These are phyloP conservation scores for Thereva unica DNA, from an alignment of 2,888 invertebrate genomes.

Conservation along the genomic window DNA sequence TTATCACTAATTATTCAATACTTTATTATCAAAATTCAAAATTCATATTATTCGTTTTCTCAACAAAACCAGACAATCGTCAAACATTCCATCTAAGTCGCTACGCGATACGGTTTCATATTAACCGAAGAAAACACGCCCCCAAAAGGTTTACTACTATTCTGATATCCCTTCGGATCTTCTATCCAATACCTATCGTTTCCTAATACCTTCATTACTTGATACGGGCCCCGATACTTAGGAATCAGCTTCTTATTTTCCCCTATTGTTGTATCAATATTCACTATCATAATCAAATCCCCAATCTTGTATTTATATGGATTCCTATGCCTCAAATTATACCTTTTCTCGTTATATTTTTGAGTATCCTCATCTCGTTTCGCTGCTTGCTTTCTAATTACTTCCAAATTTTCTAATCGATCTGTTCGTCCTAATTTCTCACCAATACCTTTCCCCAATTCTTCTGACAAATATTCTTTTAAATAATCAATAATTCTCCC, in stretches of 20 bases:
- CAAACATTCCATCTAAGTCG: too few species aligned
- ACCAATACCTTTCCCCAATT: too few species aligned
- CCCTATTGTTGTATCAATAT: conserved; percentile 42
- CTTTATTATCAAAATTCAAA: too few species aligned
- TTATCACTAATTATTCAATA: too few species aligned
- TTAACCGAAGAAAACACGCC: conserved; percentile 30
- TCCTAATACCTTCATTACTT: conserved; percentile 36
- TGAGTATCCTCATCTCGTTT: conserved; percentile 38
- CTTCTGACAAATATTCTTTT: background rate
- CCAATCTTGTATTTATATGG: conserved; percentile 41
- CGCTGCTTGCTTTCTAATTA: conserved; percentile 36
- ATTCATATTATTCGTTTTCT: too few species aligned
- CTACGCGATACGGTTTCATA: conserved; percentile 19
- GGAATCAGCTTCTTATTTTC: conserved; percentile 45
- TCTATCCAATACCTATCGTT: conserved; percentile 44
- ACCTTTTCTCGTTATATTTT: conserved; percentile 44
- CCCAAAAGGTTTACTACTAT: conserved; percentile 24
- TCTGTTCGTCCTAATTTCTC: too few species aligned
- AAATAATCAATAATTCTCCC: conserved; percentile 32
- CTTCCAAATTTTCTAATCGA: background rate
- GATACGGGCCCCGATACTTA: conserved; percentile 44
- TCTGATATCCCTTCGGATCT: conserved; percentile 38
- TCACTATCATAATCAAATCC: conserved; percentile 44
- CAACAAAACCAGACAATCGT: too few species aligned
- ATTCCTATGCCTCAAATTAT: conserved; percentile 46